Conservation (phyloP, 2,113 vertebrate genomes). For the Channa maculata region DNA sequence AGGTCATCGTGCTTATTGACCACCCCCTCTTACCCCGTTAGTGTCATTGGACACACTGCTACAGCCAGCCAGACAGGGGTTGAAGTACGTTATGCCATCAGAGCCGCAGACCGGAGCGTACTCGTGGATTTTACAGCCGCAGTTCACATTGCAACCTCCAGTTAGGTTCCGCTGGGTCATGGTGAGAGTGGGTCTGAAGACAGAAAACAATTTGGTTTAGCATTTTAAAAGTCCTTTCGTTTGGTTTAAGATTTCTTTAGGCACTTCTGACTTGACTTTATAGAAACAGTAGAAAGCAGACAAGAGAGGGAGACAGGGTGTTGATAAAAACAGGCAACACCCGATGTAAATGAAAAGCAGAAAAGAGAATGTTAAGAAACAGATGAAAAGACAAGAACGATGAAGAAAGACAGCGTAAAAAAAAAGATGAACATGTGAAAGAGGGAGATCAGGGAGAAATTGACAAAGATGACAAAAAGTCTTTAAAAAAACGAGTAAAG, state of each 20-base stretch:
- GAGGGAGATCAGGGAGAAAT: too few relatives aligned
- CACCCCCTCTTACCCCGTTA: constrained; percentile 85
- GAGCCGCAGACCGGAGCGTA: constrained; percentile 98
- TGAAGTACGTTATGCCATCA: constrained; percentile 98
- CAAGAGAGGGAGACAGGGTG: not conserved
- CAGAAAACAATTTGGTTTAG: not conserved
- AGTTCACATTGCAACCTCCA: constrained; percentile 97
- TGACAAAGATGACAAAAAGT: too few relatives aligned
- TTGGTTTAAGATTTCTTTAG: too few relatives aligned
- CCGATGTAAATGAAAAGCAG: too few relatives aligned
- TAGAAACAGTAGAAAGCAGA: too few relatives aligned
- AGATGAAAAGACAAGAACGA: too few relatives aligned
- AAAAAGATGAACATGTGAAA: too few relatives aligned
- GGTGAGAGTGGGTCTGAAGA: constrained; percentile 91
- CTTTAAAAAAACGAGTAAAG: not conserved
- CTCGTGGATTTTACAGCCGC: constrained; percentile 95
- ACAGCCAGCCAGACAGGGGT: constrained; percentile 97
- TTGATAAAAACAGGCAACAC: too few relatives aligned
- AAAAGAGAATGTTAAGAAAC: too few relatives aligned
- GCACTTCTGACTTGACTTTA: too few relatives aligned
- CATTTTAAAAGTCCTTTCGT: not conserved
- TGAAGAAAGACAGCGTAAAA: too few relatives aligned
- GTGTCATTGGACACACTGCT: constrained; percentile 90
- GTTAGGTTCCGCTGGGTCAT: constrained; percentile 98
- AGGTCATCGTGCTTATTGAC: too few relatives aligned